Evolutionary conservation across 2,113 vertebrate genomes (phyloP), one percentile per base, ranked within the genome.

Genomic region (Xenopus borealis): DNA sequence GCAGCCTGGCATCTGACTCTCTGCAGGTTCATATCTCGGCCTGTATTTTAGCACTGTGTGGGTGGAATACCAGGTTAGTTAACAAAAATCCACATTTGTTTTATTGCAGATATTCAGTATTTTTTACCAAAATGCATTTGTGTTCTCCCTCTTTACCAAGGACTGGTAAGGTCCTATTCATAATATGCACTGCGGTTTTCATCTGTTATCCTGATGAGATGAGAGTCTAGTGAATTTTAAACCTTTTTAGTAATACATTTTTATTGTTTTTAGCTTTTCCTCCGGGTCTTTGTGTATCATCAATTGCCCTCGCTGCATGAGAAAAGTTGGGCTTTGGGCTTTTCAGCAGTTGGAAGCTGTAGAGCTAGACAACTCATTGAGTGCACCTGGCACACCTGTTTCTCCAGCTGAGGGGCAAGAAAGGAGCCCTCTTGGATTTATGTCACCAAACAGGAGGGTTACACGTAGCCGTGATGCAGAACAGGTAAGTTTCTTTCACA

Each of bases 281-380:
- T 84, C 92, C 0, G 44, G 89, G 81, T 90, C 86, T 40, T 91
- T 98, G 4, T 89, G 94, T 0, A 88, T 95, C 62, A 93, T 98
- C 81, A 87, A 83, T 46, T 98, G 96, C 80, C 92, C 92, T 1
- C 94, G 88, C 77, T 98, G 96, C 81, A 93, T 94, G 92, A 89
- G 96, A 79, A 96, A 93, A 69, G 95, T 96, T 64, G 96, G 96
- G 2, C 85, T 98, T 30, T 98, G 96, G 95, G 89, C 89, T 66
- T 98, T 98, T 79, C 89, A 94, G 66, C 96, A 97, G 82, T 91
- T 97, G 66, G 96, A 97, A 1, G 53, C 20, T 0, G 94, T 97
- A 17, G 95, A 98, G 17, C 13, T 71, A 8, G 93, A 92, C 2
- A 17, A 46, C 0, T 82, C 78, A 14, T 46, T 86, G 1, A 52